phyloP scores from a whole-genome alignment of 2,888 invertebrate species.

The Cheilosia soror region DNA sequence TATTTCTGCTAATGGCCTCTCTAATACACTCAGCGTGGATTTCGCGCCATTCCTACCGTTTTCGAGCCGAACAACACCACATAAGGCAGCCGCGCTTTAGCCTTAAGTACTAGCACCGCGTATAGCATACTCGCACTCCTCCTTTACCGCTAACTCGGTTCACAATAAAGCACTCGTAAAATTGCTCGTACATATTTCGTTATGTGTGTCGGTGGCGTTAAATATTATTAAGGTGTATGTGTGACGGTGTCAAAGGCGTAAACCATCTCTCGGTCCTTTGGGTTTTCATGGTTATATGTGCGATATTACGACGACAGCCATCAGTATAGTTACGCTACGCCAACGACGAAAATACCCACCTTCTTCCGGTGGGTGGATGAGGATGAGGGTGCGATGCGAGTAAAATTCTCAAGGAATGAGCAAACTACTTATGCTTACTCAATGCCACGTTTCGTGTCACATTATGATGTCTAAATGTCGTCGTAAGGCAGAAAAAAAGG shows the following conservation, averaged over 20 bases:
- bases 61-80: conserved; percentile 32
- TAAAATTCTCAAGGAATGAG: conserved; percentile 53
- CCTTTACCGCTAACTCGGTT: conserved; percentile 3
- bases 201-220: conserved; percentile 12
- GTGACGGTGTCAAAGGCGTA: conserved; percentile 63
- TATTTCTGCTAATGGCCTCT: conserved; percentile 73
- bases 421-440: conserved; percentile 74
- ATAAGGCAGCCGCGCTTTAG: conserved; percentile 1
- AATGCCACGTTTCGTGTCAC: conserved; percentile 72
- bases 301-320: conserved; percentile 18
- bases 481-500: conserved; percentile 37
- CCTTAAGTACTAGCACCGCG: conserved; percentile 22
- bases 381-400: background rate
- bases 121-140: background rate
- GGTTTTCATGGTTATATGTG: conserved; percentile 55
- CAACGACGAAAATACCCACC: conserved; percentile 47
- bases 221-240: conserved; percentile 22
- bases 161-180: conserved; percentile 69
- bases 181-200: conserved; percentile 58
- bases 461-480: conserved; percentile 73
- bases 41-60: conserved; percentile 73
- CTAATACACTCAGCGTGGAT: conserved; percentile 71
- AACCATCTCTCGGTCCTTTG: conserved; percentile 29
- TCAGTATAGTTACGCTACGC: conserved; percentile 34
- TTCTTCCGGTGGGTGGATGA: background rate